These are phyloP conservation scores for Conus betulinus DNA, from an alignment of 1,140 invertebrate genomes.

Conservation along the genomic window DNA sequence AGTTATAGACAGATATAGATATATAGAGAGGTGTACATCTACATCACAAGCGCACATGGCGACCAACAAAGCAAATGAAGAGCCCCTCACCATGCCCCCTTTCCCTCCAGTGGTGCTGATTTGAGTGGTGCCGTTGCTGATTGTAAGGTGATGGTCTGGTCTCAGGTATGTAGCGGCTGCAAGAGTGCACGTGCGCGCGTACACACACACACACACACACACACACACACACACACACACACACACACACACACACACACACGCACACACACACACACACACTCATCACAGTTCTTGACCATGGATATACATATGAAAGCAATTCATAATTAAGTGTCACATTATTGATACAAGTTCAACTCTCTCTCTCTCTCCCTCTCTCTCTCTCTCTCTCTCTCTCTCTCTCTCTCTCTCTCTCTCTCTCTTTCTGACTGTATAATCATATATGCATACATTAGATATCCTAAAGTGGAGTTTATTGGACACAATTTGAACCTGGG, in stretches of 20 bases:
- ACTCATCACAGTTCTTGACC: not conserved
- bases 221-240: not conserved
- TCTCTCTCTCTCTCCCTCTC: too few species aligned
- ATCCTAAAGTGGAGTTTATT: too few species aligned
- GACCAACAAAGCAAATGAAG: not conserved
- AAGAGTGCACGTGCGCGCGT: not conserved
- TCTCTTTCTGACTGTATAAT: not conserved
- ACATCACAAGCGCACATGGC: not conserved
- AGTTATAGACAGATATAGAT: too few species aligned
- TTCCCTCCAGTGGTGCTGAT: not conserved
- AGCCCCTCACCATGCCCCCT: not conserved
- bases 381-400: too few species aligned
- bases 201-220: not conserved
- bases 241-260: conserved; percentile 13
- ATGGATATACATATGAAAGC: too few species aligned
- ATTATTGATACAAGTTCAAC: too few species aligned
- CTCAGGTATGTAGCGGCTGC: not conserved
- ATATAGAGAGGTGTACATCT: too few species aligned
- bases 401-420: not conserved
- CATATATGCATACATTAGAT: not conserved
- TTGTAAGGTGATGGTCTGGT: not conserved
- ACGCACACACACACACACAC: too few species aligned
- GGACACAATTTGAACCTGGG: too few species aligned
- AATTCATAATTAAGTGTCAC: too few species aligned
- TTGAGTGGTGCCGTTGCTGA: not conserved